phyloP scores from a whole-genome alignment of 2,797 vertebrate genomes.

The Dipus sagitta region DNA sequence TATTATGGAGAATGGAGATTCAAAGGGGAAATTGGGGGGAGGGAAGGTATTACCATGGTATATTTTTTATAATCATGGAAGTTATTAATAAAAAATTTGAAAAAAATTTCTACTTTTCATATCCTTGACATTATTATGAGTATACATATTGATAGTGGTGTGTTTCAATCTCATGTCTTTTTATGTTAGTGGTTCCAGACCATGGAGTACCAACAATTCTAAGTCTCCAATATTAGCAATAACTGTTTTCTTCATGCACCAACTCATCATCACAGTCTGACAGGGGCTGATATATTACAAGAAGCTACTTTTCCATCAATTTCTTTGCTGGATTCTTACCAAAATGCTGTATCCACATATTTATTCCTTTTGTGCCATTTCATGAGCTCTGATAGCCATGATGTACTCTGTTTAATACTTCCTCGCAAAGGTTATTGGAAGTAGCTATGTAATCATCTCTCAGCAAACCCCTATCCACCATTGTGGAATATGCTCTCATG shows the following conservation, averaged over 20 bases:
- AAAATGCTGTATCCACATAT: background rate
- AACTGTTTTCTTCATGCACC: background rate
- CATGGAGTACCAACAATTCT: conserved; percentile 56
- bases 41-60: no score
- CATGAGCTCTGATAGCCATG: conserved; percentile 45
- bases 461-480: conserved; percentile 18
- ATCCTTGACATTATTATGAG: background rate
- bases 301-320: conserved; percentile 51
- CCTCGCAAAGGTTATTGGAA: conserved; percentile 68
- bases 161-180: background rate
- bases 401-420: conserved; percentile 66
- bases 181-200: background rate
- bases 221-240: conserved; percentile 54
- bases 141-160: background rate
- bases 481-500: conserved; percentile 58
- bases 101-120: background rate
- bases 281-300: conserved; percentile 63
- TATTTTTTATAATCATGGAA: no score
- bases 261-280: conserved; percentile 53
- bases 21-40: no score
- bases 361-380: conserved; percentile 43
- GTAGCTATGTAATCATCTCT: conserved; percentile 65
- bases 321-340: conserved; percentile 64
- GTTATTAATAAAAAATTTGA: no score
- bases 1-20: no score